Evolutionary conservation across 1,140 invertebrate genomes (phyloP).

Genomic region (Lepidurus packardi): DNA sequence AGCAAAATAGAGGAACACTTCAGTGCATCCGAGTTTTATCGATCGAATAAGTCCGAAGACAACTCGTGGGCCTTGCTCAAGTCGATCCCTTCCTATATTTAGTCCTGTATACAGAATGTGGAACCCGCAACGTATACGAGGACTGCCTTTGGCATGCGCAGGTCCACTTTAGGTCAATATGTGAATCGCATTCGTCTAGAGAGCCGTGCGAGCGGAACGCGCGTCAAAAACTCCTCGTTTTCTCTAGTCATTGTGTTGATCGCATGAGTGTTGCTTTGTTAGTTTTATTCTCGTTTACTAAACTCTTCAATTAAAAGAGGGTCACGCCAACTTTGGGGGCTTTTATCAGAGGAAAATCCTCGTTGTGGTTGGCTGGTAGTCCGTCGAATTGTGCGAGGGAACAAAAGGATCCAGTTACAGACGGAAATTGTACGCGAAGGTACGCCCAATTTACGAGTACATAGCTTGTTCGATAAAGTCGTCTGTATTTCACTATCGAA

Average conservation of each 20-base stretch:
- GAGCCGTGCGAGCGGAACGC: neutral
- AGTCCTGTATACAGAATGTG: neutral
- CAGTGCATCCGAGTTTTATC: neutral
- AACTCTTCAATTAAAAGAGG: neutral
- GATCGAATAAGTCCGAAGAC: neutral
- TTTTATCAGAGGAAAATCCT: neutral
- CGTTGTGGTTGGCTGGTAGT: neutral
- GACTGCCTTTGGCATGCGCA: neutral
- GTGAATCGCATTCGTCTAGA: neutral
- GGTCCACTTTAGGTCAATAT: conserved; percentile 8
- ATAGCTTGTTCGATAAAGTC: neutral
- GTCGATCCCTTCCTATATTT: neutral
- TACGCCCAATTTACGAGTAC: neutral
- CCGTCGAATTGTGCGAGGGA: conserved; percentile 8
- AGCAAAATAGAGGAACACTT: neutral
- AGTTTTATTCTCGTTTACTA: neutral
- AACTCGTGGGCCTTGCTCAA: neutral
- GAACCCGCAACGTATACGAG: neutral
- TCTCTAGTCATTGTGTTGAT: neutral
- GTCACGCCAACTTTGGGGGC: neutral
- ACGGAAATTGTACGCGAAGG: neutral
- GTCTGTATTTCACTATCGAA: conserved; percentile 9
- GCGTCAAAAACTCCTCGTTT: neutral
- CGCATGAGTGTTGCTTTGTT: neutral
- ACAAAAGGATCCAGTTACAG: conserved; percentile 14